Evolutionary conservation across 1,140 invertebrate genomes (phyloP).

Genomic region (Drosophila serrata): DNA sequence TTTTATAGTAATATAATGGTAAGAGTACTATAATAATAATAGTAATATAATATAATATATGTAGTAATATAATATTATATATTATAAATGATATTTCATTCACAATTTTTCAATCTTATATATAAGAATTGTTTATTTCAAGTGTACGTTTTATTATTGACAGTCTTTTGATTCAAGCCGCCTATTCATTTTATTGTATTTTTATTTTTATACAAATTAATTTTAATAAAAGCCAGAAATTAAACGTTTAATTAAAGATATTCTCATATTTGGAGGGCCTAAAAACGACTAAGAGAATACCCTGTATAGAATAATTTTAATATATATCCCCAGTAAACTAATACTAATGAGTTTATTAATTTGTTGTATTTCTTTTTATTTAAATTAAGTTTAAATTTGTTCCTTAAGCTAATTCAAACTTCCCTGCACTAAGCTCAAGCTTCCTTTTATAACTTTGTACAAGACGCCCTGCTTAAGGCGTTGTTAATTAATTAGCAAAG

Average conservation of each 20-base stretch:
- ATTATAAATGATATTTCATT: background rate
- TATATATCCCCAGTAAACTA: too few relatives aligned
- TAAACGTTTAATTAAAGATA: slow-evolving; percentile 7
- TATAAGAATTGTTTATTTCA: background rate
- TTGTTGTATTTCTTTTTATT: too few relatives aligned
- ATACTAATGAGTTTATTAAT: too few relatives aligned
- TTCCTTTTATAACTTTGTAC: background rate
- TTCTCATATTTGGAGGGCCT: background rate
- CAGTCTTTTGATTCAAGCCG: slow-evolving; percentile 10
- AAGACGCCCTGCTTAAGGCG: background rate
- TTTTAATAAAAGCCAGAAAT: slow-evolving; percentile 28
- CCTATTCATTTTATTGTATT: slow-evolving; percentile 2
- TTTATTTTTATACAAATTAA: slow-evolving; percentile 39
- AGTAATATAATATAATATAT: too few relatives aligned
- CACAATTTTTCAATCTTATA: background rate
- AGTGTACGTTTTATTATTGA: slow-evolving; percentile 5
- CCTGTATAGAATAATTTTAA: too few relatives aligned
- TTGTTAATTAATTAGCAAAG: background rate
- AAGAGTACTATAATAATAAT: too few relatives aligned
- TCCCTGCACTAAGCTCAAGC: background rate
- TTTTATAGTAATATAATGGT: too few relatives aligned
- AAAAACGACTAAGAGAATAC: background rate
- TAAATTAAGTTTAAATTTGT: too few relatives aligned
- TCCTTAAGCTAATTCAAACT: too few relatives aligned
- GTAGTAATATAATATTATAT: too few relatives aligned